Conservation (phyloP, 2,888 invertebrate genomes). For the Hedychridium roseum region DNA sequence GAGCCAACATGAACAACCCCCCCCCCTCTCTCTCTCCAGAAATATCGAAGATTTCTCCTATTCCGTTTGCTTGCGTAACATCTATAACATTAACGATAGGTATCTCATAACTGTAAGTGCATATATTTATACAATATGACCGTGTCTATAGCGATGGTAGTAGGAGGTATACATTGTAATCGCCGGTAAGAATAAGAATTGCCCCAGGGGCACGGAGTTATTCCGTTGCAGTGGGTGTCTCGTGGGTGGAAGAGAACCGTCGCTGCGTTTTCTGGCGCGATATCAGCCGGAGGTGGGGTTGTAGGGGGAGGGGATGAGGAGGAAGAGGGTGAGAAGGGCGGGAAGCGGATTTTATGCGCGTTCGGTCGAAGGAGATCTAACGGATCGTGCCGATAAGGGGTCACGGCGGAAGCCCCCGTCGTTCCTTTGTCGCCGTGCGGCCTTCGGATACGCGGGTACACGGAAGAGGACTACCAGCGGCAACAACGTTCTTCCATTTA, state of each 20-base stretch:
- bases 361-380: constrained; percentile 38
- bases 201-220: too few relatives aligned
- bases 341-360: constrained; percentile 27
- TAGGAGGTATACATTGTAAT: too few relatives aligned
- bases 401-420: constrained; percentile 43
- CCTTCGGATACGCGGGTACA: constrained; percentile 29
- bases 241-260: constrained; percentile 40
- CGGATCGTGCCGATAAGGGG: constrained; percentile 41
- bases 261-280: constrained; percentile 29
- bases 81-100: too few relatives aligned
- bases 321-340: constrained; percentile 32
- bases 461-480: constrained; percentile 29
- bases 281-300: constrained; percentile 9
- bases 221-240: constrained; percentile 44
- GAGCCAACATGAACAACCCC: too few relatives aligned
- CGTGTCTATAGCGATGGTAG: too few relatives aligned
- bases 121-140: too few relatives aligned
- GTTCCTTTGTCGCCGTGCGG: constrained; percentile 46
- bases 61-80: too few relatives aligned
- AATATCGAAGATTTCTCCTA: too few relatives aligned
- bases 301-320: constrained; percentile 6
- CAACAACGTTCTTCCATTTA: constrained; percentile 62
- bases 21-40: too few relatives aligned
- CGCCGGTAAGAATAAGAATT: too few relatives aligned
- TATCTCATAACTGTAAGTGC: too few relatives aligned